phyloP scores from a whole-genome alignment of 2,888 invertebrate species.

The Zygaena filipendulae region DNA sequence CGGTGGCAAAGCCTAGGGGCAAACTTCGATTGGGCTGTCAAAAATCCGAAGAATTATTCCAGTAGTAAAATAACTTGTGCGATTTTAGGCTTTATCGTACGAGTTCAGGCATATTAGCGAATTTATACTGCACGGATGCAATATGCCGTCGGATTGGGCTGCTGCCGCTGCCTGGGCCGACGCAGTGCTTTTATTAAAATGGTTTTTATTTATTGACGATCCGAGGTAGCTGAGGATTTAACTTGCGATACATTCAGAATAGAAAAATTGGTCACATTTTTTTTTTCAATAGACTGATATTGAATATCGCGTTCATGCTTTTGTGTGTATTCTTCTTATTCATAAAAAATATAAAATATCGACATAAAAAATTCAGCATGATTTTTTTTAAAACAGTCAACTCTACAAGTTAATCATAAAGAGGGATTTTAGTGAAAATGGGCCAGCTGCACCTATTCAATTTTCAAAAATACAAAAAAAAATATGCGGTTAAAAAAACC shows the following conservation, averaged over 20 bases:
- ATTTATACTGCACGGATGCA: conserved; percentile 59
- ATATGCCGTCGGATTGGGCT: conserved; percentile 44
- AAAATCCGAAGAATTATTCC: conserved; percentile 68
- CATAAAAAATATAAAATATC: too few species aligned
- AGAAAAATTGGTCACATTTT: too few species aligned
- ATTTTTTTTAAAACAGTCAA: too few species aligned
- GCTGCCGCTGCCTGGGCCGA: conserved; percentile 41
- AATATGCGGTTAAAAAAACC: too few species aligned
- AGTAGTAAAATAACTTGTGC: conserved; percentile 59
- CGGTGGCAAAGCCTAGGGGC: conserved; percentile 50
- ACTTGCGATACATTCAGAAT: conserved; percentile 31
- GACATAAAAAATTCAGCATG: too few species aligned
- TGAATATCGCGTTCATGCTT: too few species aligned
- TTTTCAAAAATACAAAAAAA: too few species aligned
- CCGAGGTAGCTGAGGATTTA: conserved; percentile 34
- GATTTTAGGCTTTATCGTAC: conserved; percentile 64
- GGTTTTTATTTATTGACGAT: conserved; percentile 57
- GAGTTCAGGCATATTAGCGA: conserved; percentile 64
- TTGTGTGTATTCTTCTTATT: too few species aligned
- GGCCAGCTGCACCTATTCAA: too few species aligned
- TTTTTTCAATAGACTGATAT: too few species aligned
- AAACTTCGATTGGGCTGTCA: conserved; percentile 68
- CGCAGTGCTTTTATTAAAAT: conserved; percentile 58
- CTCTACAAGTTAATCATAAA: too few species aligned
- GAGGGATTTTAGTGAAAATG: too few species aligned